phyloP scores from a whole-genome alignment of 2,888 invertebrate genomes.

The Scaptomyza reducta region DNA sequence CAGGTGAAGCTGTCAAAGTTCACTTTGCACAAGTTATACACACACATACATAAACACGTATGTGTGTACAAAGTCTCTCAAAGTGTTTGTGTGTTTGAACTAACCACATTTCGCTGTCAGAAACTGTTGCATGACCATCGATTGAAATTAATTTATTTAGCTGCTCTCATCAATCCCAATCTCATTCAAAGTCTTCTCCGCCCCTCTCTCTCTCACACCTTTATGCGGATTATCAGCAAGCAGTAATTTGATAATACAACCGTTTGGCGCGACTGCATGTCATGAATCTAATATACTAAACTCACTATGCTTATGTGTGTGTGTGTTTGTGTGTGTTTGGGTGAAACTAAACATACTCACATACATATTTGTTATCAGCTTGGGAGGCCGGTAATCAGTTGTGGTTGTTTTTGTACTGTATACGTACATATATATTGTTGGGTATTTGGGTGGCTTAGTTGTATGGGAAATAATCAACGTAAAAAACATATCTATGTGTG shows the following conservation, averaged over 20 bases:
- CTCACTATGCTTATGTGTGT: too few species aligned
- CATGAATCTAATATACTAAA: slow-evolving; percentile 20
- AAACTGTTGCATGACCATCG: slow-evolving; percentile 16
- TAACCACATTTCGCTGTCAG: slow-evolving; percentile 2
- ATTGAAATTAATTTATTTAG: neutral
- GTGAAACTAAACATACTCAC: neutral
- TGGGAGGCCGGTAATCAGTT: slow-evolving; percentile 38
- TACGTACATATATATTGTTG: too few species aligned
- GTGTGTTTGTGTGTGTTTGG: too few species aligned
- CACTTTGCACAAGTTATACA: neutral
- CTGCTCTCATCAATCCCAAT: slow-evolving; percentile 1
- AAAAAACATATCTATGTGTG: neutral
- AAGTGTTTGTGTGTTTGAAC: slow-evolving; percentile 6
- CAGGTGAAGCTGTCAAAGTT: slow-evolving; percentile 49
- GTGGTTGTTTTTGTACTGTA: slow-evolving; percentile 1
- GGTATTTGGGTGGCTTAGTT: neutral
- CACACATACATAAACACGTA: neutral
- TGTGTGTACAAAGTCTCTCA: neutral
- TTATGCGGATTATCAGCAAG: slow-evolving; percentile 41
- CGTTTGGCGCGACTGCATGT: slow-evolving; percentile 23
- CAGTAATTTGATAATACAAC: slow-evolving; percentile 50
- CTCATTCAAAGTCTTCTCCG: too few species aligned
- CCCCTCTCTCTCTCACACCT: neutral
- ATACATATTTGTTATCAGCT: slow-evolving; percentile 27
- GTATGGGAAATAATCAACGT: slow-evolving; percentile 9